phyloP scores from a whole-genome alignment of 2,113 vertebrate genomes.

The Zonotrichia leucophrys region DNA sequence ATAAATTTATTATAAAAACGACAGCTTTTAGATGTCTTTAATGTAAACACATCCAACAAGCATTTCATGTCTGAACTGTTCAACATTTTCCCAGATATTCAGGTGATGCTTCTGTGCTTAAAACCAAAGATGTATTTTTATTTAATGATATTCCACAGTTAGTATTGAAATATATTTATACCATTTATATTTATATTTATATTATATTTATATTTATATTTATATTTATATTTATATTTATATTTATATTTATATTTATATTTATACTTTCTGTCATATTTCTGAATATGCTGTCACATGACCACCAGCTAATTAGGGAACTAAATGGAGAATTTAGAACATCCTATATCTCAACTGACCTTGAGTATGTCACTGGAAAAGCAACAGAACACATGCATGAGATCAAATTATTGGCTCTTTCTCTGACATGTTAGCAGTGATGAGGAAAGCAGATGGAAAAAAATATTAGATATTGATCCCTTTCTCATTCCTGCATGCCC shows the following conservation, averaged over 20 bases:
- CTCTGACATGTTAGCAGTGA: slow-evolving; percentile 61
- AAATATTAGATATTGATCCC: slow-evolving; percentile 86
- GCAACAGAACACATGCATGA: slow-evolving; percentile 71
- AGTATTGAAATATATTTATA: background rate
- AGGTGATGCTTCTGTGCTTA: background rate
- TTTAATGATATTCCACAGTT: background rate
- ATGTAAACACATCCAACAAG: background rate
- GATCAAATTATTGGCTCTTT: slow-evolving; percentile 79
- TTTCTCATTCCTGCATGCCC: slow-evolving; percentile 67
- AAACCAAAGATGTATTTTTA: slow-evolving; percentile 13
- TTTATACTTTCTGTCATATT: background rate
- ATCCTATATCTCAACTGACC: slow-evolving; percentile 71
- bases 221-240: background rate
- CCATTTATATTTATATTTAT: background rate
- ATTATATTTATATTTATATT: background rate
- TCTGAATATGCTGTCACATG: slow-evolving; percentile 3
- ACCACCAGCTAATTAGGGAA: slow-evolving; percentile 22
- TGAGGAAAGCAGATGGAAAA: slow-evolving; percentile 79
- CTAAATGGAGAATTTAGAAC: slow-evolving; percentile 43
- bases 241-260: background rate
- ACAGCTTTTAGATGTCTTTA: background rate
- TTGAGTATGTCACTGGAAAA: slow-evolving; percentile 66
- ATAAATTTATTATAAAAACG: background rate
- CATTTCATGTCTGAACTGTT: background rate
- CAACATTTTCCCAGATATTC: background rate